Conservation (phyloP, 2,888 invertebrate genomes). For the Nymphalis polychloros region DNA sequence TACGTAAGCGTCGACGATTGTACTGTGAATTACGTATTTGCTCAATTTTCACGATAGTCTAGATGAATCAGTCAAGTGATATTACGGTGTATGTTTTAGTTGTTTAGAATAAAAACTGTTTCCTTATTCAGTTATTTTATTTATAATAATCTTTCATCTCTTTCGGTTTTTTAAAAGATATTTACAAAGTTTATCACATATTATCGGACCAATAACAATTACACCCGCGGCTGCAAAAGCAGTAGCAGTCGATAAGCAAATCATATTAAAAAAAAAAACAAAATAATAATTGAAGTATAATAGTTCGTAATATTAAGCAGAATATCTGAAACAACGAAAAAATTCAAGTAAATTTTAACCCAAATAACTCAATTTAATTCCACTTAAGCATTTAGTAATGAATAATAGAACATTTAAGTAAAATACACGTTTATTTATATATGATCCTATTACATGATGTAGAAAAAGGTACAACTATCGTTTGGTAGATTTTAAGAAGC, state of each 20-base stretch:
- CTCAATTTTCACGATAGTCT: slow-evolving; percentile 65
- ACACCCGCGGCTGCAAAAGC: slow-evolving; percentile 37
- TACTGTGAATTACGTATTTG: slow-evolving; percentile 58
- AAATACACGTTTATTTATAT: slow-evolving; percentile 5
- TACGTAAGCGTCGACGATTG: slow-evolving; percentile 42
- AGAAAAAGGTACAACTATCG: slow-evolving; percentile 26
- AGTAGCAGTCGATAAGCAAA: slow-evolving; percentile 38
- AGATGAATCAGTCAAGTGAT: slow-evolving; percentile 78
- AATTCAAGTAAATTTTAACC: neutral
- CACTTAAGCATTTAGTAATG: neutral
- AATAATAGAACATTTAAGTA: neutral
- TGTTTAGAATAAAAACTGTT: slow-evolving; percentile 66
- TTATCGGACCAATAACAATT: slow-evolving; percentile 40
- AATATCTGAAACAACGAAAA: slow-evolving; percentile 29
- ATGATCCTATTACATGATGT: neutral
- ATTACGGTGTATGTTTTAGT: slow-evolving; percentile 80
- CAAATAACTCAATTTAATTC: too few relatives aligned
- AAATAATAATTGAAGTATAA: neutral
- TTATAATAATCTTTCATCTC: slow-evolving; percentile 40
- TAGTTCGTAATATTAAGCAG: slow-evolving; percentile 1
- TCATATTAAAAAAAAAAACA: slow-evolving; percentile 26
- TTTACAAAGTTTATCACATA: slow-evolving; percentile 39
- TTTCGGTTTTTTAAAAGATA: slow-evolving; percentile 26
- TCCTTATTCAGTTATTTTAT: slow-evolving; percentile 49
- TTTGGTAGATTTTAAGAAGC: slow-evolving; percentile 41